A percentile compares a stretch with the other conserved stretches of the same genome.
phyloP scores from a whole-genome alignment of 2,888 invertebrate genomes.

The Cacoxenus indagator region DNA sequence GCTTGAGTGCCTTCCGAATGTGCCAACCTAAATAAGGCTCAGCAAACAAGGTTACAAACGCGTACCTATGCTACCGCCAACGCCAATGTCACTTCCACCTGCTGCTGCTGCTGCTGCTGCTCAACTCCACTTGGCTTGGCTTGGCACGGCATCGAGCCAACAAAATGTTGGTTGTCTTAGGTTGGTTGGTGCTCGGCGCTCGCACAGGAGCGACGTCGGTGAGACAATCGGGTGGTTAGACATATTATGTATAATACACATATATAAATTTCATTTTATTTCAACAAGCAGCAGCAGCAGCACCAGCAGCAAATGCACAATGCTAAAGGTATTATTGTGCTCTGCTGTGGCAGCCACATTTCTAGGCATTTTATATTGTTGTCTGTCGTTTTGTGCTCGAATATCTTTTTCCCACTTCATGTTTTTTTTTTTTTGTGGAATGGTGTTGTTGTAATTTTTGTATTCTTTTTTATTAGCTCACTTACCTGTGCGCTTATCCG shows the following conservation, averaged over 20 bases:
- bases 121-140: not conserved
- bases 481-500: slow-evolving; percentile 86
- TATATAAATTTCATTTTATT: slow-evolving; percentile 35
- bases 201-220: not conserved
- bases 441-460: not conserved
- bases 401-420: slow-evolving; percentile 2
- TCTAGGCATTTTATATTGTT: slow-evolving; percentile 5
- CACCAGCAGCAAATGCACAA: slow-evolving; percentile 8
- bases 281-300: not conserved
- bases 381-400: not conserved
- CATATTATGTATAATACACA: not conserved
- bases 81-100: not conserved
- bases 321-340: slow-evolving; percentile 1
- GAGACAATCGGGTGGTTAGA: not conserved
- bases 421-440: not conserved
- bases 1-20: slow-evolving; percentile 20
- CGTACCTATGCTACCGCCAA: not conserved
- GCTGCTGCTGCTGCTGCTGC: not conserved
- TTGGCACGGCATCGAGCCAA: not conserved
- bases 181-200: not conserved
- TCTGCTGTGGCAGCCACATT: not conserved
- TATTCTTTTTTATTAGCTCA: slow-evolving; percentile 11
- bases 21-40: slow-evolving; percentile 23
- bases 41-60: slow-evolving; percentile 13
- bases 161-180: slow-evolving; percentile 15